Evolutionary conservation across 2,888 invertebrate species (phyloP).

Genomic region (Lasioglossum figueresi): DNA sequence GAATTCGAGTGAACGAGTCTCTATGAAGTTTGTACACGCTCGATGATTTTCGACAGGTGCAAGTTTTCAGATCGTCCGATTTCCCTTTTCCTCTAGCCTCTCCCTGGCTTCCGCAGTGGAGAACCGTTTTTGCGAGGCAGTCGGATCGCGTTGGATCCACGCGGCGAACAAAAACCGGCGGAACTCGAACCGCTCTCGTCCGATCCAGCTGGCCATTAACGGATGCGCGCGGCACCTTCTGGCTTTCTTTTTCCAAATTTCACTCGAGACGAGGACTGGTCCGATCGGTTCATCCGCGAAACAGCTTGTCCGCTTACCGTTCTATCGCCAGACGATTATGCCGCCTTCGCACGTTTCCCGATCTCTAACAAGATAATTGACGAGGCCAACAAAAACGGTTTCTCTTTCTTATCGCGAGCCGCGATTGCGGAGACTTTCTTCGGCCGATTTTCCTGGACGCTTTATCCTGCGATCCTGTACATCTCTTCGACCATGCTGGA

Average conservation of each 20-base stretch:
- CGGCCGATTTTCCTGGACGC: conserved; percentile 14
- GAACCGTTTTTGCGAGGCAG: conserved; percentile 25
- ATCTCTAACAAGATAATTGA: conserved; percentile 29
- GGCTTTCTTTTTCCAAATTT: conserved; percentile 68
- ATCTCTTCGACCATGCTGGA: not conserved
- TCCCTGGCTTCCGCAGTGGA: not conserved
- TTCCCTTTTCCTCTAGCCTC: conserved; percentile 62
- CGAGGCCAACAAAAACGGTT: conserved; percentile 27
- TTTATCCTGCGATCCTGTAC: conserved; percentile 19
- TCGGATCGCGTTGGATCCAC: not conserved
- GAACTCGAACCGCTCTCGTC: conserved; percentile 37
- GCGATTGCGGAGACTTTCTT: conserved; percentile 38
- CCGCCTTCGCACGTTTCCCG: conserved; percentile 15
- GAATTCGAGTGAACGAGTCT: no score
- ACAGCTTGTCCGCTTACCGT: not conserved
- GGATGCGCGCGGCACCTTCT: conserved; percentile 27
- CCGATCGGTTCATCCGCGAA: conserved; percentile 30
- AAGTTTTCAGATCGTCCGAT: conserved; percentile 24
- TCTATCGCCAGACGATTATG: not conserved
- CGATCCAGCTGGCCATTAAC: conserved; percentile 42
- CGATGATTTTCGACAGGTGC: not conserved
- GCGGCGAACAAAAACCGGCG: conserved; percentile 46
- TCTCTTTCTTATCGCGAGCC: conserved; percentile 49
- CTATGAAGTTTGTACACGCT: not conserved
- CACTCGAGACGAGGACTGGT: conserved; percentile 52